phyloP scores from a whole-genome alignment of 2,113 vertebrate species.

The Vulpes ferrilata region DNA sequence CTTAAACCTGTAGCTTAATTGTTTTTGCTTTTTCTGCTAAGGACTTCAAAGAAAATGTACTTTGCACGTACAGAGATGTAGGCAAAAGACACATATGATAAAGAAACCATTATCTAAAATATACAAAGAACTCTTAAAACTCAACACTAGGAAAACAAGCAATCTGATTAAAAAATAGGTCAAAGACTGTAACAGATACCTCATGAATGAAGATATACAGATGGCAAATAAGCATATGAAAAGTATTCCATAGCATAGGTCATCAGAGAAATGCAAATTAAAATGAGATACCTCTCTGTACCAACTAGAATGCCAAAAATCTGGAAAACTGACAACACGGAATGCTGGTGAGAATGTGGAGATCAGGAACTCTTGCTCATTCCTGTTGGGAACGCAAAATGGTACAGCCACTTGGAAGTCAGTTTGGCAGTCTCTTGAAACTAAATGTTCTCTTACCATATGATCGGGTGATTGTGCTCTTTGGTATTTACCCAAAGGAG shows the following conservation, averaged over 20 bases:
- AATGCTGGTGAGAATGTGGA: background rate
- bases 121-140: background rate
- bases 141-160: background rate
- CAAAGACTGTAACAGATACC: background rate
- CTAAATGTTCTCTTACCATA: background rate
- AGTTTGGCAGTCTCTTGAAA: background rate
- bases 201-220: background rate
- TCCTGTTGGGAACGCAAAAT: background rate
- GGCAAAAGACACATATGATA: background rate
- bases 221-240: background rate
- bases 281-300: background rate
- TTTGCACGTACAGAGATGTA: background rate
- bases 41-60: background rate
- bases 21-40: constrained; percentile 22
- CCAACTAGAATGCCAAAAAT: background rate
- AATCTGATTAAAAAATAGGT: background rate
- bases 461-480: background rate
- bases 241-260: background rate
- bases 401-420: background rate
- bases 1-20: background rate
- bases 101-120: background rate
- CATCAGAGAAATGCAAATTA: background rate
- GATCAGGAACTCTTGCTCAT: background rate
- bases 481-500: background rate
- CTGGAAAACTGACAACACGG: no score